Evolutionary conservation across 2,113 vertebrate species (phyloP).

Genomic region (Anser brachyrhynchus): DNA sequence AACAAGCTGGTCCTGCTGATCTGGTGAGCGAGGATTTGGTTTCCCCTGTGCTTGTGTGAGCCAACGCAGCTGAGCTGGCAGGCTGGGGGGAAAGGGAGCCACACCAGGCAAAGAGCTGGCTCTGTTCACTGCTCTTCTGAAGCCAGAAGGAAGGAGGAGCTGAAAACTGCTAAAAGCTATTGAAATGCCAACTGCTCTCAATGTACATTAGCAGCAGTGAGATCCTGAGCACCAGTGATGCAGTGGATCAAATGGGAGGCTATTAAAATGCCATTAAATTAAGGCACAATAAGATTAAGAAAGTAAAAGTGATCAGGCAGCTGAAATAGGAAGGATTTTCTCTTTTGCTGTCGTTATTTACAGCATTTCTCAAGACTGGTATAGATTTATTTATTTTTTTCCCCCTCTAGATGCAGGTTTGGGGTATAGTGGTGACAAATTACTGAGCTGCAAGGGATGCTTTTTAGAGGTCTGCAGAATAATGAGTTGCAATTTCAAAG

Average conservation of each 20-base stretch:
- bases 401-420: not conserved
- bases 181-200: conserved; percentile 9
- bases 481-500: not conserved
- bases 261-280: conserved; percentile 11
- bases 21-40: fast-evolving
- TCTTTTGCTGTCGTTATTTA: not conserved
- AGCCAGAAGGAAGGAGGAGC: not conserved
- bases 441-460: not conserved
- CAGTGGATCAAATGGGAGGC: not conserved
- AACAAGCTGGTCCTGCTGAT: not conserved
- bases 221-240: not conserved
- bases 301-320: conserved; percentile 2
- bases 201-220: not conserved
- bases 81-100: not conserved
- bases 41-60: not conserved
- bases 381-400: not conserved
- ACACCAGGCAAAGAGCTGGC: not conserved
- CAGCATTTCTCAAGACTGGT: not conserved
- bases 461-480: not conserved
- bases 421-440: not conserved
- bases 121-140: not conserved
- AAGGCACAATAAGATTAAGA: conserved; percentile 1
- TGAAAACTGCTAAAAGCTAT: not conserved
- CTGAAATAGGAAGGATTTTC: not conserved
- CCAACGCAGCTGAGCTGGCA: conserved; percentile 18